Evolutionary conservation across 2,888 invertebrate species (phyloP), one percentile per base, ranked within the genome.

Genomic region (Pollenia griseotomentosa): DNA sequence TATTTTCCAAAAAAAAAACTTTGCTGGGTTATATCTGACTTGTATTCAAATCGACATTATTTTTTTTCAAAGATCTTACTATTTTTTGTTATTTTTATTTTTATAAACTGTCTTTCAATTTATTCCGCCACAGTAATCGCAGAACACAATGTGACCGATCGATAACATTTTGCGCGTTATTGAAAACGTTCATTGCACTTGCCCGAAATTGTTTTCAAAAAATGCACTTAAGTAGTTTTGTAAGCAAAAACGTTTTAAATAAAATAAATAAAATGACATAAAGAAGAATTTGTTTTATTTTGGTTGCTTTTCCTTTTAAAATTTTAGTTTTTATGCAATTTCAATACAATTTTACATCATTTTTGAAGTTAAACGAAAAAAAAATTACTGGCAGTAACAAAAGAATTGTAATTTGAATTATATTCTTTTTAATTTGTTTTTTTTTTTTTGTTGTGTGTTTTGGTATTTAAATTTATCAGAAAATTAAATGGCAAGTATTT

Each of bases 141-240:
- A 79, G 23, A 73, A 75, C 16, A 63, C 71, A 55, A 48, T 40
- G 11, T 46, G 63, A 19, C 2, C 40, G 12, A 77, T 66, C 57
- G 46, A 55, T 46, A 44, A 55, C 11, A 14, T 57, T 53, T 55
- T 33, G n/a, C 53, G 46, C 23, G 57, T 33, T 79, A 80, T 73
- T 71, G 65, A 71, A 83, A 75, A 75, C 63, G 79, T 83, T 83
- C 75, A 59, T 66, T 86, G 53, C 53, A 46, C 65, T 83, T 68
- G 51, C 10, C 23, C 2, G 57, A 71, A 71, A 53, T 44, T 33
- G 19, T 55, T 68, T 75, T 33, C 33, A 33, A 33, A 79, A 83
- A 83, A 83, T 70, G 59, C 74, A 55, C 19, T 53, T 6, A 40
- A 61, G 33, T 33, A 68, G 12, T 55, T 66, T 44, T 48, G 12